Evolutionary conservation across 1,140 invertebrate species (phyloP).

Genomic region (Tribolium madens): DNA sequence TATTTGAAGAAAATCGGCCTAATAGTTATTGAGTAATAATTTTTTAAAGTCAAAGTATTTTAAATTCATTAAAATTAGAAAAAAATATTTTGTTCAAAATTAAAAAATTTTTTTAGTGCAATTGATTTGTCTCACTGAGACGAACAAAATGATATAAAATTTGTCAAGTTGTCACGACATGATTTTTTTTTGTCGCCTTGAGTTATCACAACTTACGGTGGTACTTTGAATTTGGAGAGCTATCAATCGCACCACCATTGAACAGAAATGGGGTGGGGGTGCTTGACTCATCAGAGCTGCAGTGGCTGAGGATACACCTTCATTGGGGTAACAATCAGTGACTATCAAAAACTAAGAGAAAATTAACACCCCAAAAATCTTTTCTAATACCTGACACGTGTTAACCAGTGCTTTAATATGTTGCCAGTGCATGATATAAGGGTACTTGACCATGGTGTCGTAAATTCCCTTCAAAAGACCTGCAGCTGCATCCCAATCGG

Average conservation of each 20-base stretch:
- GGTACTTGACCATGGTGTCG: conserved; percentile 91
- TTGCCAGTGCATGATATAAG: conserved; percentile 96
- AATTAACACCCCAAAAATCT: conserved; percentile 33
- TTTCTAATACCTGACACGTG: conserved; percentile 80
- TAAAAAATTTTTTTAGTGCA: too few relatives aligned
- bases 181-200: too few relatives aligned
- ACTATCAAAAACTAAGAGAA: conserved; percentile 80
- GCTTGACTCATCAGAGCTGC: conserved; percentile 86
- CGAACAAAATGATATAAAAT: too few relatives aligned
- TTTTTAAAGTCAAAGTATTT: too few relatives aligned
- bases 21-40: too few relatives aligned
- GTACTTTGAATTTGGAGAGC: conserved; percentile 93
- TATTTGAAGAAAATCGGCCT: too few relatives aligned
- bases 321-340: conserved; percentile 74
- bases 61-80: too few relatives aligned
- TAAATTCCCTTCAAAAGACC: conserved; percentile 94
- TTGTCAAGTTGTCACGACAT: too few relatives aligned
- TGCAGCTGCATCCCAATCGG: conserved; percentile 96
- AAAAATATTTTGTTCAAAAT: too few relatives aligned
- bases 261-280: conserved; percentile 93
- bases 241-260: conserved; percentile 93
- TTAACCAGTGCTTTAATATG: conserved; percentile 91
- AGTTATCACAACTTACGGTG: conserved; percentile 78
- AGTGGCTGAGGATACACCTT: conserved; percentile 81
- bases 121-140: too few relatives aligned